phyloP scores from a whole-genome alignment of 2,113 vertebrate species.

The Hippocampus zosterae region DNA sequence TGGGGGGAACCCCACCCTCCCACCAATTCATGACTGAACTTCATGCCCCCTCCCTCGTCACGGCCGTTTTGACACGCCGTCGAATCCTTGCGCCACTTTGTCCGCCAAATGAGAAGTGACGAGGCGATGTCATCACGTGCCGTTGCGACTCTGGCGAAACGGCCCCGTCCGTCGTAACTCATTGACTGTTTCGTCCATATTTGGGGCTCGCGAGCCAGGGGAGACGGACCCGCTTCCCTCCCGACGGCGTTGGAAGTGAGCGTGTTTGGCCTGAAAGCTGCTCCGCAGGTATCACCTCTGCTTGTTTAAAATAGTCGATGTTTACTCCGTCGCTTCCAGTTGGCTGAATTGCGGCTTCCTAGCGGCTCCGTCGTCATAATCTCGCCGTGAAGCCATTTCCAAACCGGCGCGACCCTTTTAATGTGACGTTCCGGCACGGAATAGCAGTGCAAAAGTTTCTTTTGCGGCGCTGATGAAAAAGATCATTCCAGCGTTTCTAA shows the following conservation, averaged over 20 bases:
- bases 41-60: too few relatives aligned
- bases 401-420: background rate
- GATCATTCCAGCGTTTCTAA: constrained; percentile 8
- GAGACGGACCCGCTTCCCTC: background rate
- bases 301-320: background rate
- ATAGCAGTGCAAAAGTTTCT: too few relatives aligned
- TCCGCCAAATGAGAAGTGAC: background rate
- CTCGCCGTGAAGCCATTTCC: too few relatives aligned
- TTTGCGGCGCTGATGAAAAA: background rate
- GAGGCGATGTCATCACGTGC: background rate
- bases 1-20: too few relatives aligned
- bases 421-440: background rate
- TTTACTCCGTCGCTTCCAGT: background rate
- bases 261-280: background rate
- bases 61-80: too few relatives aligned
- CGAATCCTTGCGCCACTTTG: background rate
- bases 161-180: background rate
- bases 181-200: constrained; percentile 55
- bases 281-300: background rate
- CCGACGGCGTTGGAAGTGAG: too few relatives aligned
- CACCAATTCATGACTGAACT: too few relatives aligned
- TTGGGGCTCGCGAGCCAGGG: constrained; percentile 37
- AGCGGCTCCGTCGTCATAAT: background rate
- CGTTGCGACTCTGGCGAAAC: background rate
- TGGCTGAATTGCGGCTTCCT: background rate